These are phyloP conservation scores for Slavum lentiscoides DNA, from an alignment of 2,888 invertebrate genomes.

Conservation along the genomic window DNA sequence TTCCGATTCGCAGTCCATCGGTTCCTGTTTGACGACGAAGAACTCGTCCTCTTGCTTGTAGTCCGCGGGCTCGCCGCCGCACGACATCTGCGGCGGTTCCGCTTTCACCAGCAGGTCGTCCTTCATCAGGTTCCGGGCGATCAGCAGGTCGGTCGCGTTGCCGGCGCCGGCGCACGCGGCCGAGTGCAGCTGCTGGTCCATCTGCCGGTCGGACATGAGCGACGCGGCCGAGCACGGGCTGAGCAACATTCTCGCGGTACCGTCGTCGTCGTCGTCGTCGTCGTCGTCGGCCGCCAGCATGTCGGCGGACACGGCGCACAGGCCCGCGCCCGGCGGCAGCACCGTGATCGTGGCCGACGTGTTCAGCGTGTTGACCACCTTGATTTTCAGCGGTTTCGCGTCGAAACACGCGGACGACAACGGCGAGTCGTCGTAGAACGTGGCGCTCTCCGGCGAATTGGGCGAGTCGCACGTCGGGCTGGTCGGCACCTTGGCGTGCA, in stretches of 20 bases:
- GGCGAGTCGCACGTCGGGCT: conserved; percentile 76
- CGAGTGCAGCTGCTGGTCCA: conserved; percentile 42
- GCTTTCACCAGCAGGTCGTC: conserved; percentile 60
- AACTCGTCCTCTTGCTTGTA: neutral
- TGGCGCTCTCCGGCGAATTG: conserved; percentile 85
- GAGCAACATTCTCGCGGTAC: neutral
- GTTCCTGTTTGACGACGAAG: conserved; percentile 58
- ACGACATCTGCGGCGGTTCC: conserved; percentile 55
- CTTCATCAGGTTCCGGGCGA: conserved; percentile 30
- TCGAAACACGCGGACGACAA: conserved; percentile 20
- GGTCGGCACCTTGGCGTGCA: conserved; percentile 72
- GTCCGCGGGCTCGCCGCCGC: too few species aligned
- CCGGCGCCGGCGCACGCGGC: conserved; percentile 14
- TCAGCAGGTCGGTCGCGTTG: conserved; percentile 33
- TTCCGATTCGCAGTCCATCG: conserved; percentile 55
- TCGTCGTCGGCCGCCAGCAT: neutral
- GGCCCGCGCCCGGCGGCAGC: conserved; percentile 20
- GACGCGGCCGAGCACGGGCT: conserved; percentile 36
- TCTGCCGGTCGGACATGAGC: conserved; percentile 52
- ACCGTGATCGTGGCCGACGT: conserved; percentile 38
- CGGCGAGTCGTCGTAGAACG: conserved; percentile 71
- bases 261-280: conserved; percentile 23
- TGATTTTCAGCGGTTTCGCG: conserved; percentile 38
- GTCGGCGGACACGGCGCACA: conserved; percentile 1
- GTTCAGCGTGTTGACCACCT: conserved; percentile 23